Percentiles rank a stretch among this genome's conserved stretches.
These are phyloP conservation scores for Dendrolimus houi DNA, from an alignment of 2,888 invertebrate species.

Conservation along the genomic window DNA sequence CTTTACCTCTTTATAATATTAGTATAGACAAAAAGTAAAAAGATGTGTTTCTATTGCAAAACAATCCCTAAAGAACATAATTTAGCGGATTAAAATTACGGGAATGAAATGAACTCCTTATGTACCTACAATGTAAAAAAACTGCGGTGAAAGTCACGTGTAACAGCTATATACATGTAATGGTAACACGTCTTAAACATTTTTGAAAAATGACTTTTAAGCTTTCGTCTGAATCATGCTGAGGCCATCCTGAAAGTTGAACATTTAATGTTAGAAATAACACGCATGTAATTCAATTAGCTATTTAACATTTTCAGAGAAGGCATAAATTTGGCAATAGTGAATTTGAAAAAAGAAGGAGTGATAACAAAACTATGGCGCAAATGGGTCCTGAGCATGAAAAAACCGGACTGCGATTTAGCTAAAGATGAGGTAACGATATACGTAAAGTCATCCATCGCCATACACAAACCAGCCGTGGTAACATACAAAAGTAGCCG, in stretches of 20 bases:
- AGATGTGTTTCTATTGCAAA: no score
- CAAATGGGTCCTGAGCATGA: slow-evolving; percentile 84
- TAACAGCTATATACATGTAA: not conserved
- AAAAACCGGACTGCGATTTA: slow-evolving; percentile 37
- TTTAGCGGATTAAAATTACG: no score
- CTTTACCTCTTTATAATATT: no score
- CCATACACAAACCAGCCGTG: no score
- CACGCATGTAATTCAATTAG: no score
- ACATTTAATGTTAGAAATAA: not conserved
- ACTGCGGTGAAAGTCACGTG: not conserved
- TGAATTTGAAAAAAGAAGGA: slow-evolving; percentile 93
- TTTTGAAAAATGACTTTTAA: not conserved
- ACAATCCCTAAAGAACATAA: no score
- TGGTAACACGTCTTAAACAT: not conserved
- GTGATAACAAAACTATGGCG: slow-evolving; percentile 92
- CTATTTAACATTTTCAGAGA: slow-evolving; percentile 79
- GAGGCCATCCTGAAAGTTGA: not conserved
- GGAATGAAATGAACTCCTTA: no score
- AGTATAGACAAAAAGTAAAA: no score
- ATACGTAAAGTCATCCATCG: not conserved
- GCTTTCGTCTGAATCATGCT: slow-evolving; percentile 3
- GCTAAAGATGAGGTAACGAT: slow-evolving; percentile 34
- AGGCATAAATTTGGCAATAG: slow-evolving; percentile 93
- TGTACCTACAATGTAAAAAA: no score
- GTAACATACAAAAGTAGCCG: no score